Conservation (phyloP, 2,113 vertebrate species). For the Charadrius vociferus region DNA sequence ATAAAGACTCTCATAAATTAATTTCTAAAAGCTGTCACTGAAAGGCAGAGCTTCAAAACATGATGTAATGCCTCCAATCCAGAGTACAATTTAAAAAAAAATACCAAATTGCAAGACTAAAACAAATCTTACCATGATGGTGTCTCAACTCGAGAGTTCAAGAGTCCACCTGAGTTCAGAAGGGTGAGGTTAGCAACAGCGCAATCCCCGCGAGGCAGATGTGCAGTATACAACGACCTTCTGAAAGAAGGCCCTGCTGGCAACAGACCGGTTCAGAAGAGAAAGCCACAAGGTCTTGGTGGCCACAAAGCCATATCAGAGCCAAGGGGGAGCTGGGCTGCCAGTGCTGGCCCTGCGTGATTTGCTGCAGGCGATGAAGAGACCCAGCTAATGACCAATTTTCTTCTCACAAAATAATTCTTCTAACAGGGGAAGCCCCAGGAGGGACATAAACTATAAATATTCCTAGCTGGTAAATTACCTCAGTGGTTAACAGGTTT, state of each 20-base stretch:
- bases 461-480: neutral
- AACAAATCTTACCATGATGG: neutral
- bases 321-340: neutral
- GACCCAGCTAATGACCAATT: neutral
- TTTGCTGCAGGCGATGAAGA: neutral
- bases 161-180: neutral
- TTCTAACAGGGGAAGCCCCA: neutral
- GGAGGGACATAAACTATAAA: neutral
- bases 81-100: neutral
- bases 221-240: neutral
- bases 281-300: neutral
- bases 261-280: neutral
- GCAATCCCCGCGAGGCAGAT: rapidly evolving
- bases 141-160: neutral
- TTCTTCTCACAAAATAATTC: neutral
- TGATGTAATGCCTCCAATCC: neutral
- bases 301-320: neutral
- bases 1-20: neutral
- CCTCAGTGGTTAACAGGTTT: neutral
- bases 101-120: neutral
- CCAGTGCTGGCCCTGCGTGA: neutral
- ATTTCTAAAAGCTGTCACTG: neutral
- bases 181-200: neutral
- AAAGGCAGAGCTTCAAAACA: neutral
- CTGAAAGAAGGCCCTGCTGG: neutral